Base-by-base conservation (phyloP, 2,888 invertebrate genomes). In the Isotomurus palustris region DNA sequence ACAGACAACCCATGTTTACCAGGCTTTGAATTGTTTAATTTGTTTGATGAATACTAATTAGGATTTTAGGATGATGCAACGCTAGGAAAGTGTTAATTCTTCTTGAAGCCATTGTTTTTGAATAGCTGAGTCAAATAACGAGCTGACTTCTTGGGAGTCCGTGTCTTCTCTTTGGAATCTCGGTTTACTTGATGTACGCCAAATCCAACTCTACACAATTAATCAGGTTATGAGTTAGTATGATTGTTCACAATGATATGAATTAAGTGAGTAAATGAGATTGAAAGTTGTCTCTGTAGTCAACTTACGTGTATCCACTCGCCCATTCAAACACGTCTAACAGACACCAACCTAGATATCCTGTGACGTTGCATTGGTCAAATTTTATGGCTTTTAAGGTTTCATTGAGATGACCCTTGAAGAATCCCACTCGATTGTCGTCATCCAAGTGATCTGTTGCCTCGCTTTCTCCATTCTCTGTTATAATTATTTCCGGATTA, bases 381-480 rank as follows among this genome's bases (percentile, higher is more conserved):
- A 62, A 54, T 22, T 56, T 54, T 8, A 70, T 58, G 10, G 69
- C 61, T 51, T 70, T 70, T 17, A 69, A 53, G 49, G 66, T 64
- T 54, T 66, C 66, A 35, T 68, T 67, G 17, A 69, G 61, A 25
- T 68, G 67, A 6, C 44, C 36, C 27, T 60, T 69, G 58, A 69
- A 70, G 51, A 63, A 71, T 6, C 64, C 62, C 10, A 67, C 50
- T 41, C 72, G 44, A 8, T 57, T 63, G 8, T 53, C 38, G 45
- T 72, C 72, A 53, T 69, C 54, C 12, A 64, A n/a, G 2, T 54
- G 45, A 21, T 63, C 62, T 6, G 51, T 52, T 1, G 14, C 27
- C 19, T 58, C 62, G 45, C 66, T 64, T 24, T 50, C 56, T 3
- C 70, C 70, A 50, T 68, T 70, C 53, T 70, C 70, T 6, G 68